Evolutionary conservation across 2,888 invertebrate genomes (phyloP).

Genomic region (Pollenia angustigena): DNA sequence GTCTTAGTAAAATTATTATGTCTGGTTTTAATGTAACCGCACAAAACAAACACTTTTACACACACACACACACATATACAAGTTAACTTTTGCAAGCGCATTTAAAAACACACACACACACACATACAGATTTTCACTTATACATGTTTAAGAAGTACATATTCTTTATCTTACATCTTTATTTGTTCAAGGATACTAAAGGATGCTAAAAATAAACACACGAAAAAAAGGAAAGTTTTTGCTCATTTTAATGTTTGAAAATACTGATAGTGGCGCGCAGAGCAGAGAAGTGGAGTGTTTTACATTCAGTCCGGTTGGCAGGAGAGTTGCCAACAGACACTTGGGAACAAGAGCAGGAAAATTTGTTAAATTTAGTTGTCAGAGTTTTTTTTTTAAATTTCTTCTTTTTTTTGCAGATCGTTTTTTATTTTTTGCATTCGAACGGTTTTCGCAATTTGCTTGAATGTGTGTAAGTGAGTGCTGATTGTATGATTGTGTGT

Average conservation of each 20-base stretch:
- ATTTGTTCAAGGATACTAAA: conserved; percentile 65
- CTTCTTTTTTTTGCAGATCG: background rate
- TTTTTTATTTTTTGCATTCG: conserved; percentile 3
- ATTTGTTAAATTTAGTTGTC: conserved; percentile 60
- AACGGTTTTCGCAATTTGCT: conserved; percentile 20
- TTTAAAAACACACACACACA: background rate
- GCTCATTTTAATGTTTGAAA: conserved; percentile 60
- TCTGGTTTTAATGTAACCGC: conserved; percentile 66
- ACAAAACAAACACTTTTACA: conserved; percentile 28
- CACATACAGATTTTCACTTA: background rate
- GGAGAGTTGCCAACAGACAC: conserved; percentile 52
- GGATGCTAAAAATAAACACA: conserved; percentile 46
- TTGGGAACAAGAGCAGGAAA: conserved; percentile 44
- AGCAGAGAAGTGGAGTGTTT: background rate
- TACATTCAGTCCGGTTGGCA: conserved; percentile 28
- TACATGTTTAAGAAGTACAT: background rate
- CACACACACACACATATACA: conserved; percentile 14
- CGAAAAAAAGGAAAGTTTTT: conserved; percentile 21
- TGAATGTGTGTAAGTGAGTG: background rate
- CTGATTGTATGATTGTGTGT: background rate
- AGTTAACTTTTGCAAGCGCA: conserved; percentile 7
- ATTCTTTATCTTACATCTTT: conserved; percentile 50
- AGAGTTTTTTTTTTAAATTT: conserved; percentile 34
- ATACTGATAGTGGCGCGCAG: background rate
- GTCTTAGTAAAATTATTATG: conserved; percentile 60